Conservation (phyloP, 2,888 invertebrate species). For the Melangyna quadrimaculata region DNA sequence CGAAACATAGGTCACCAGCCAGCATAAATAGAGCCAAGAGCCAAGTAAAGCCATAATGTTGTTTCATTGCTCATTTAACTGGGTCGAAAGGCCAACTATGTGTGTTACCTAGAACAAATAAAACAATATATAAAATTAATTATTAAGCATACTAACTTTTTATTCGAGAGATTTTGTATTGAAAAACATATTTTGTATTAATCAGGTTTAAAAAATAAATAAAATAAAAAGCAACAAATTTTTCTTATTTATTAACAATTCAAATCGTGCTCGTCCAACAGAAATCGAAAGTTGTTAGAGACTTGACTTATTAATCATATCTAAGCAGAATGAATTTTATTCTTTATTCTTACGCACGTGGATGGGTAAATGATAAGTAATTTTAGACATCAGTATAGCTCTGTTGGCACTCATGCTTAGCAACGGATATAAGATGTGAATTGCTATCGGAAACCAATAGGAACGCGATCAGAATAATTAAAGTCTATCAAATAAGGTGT, state of each 20-base stretch:
- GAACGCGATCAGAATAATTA: slow-evolving; percentile 33
- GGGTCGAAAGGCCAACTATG: slow-evolving; percentile 34
- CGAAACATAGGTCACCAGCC: slow-evolving; percentile 74
- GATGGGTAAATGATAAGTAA: background rate
- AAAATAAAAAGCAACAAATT: background rate
- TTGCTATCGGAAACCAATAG: slow-evolving; percentile 42
- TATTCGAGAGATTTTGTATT: too few species aligned
- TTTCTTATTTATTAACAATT: background rate
- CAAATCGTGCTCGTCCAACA: background rate
- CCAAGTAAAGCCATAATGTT: slow-evolving; percentile 76
- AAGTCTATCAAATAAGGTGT: background rate
- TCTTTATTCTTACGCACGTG: background rate
- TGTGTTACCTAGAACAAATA: slow-evolving; percentile 39
- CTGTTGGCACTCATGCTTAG: background rate
- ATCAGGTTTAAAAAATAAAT: background rate
- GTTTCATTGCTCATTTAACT: slow-evolving; percentile 78
- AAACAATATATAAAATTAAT: background rate
- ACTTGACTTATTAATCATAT: slow-evolving; percentile 1
- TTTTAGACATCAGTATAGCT: background rate
- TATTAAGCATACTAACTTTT: too few species aligned
- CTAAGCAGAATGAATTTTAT: background rate
- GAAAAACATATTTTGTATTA: background rate
- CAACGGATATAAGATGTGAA: slow-evolving; percentile 33
- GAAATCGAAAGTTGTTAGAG: slow-evolving; percentile 27
- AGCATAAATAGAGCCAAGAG: slow-evolving; percentile 77